Percentiles rank a stretch among this genome's conserved stretches.
Conservation (phyloP, 35 echinoderm and acorn worm species). For the Lytechinus variegatus region DNA sequence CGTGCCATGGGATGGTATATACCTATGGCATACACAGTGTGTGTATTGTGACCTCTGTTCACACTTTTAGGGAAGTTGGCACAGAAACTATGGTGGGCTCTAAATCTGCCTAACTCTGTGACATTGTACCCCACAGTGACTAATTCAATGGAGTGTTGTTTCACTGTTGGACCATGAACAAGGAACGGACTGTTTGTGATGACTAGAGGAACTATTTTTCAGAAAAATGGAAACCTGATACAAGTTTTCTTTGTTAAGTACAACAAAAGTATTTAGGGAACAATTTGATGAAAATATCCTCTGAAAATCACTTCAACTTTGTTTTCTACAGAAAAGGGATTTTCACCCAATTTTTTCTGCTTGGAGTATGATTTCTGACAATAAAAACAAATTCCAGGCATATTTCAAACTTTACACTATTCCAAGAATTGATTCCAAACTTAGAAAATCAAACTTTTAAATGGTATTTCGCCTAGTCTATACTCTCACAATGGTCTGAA, state of each 20-base stretch:
- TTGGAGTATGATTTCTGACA: not conserved
- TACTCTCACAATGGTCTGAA: not conserved
- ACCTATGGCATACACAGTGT: not conserved
- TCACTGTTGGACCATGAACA: not conserved
- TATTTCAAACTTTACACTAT: not conserved
- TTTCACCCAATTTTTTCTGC: not conserved
- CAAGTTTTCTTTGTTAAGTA: not conserved
- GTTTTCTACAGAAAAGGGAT: too few species aligned
- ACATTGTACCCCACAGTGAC: not conserved
- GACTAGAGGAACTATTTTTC: not conserved
- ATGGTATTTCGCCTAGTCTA: not conserved
- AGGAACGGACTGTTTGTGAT: not conserved
- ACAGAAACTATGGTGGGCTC: not conserved
- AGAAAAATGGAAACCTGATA: not conserved
- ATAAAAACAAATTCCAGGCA: not conserved
- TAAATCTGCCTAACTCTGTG: slow-evolving; percentile 2
- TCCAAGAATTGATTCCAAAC: not conserved
- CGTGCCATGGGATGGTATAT: not conserved
- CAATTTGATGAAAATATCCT: too few species aligned
- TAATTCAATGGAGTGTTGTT: not conserved
- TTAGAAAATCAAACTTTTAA: not conserved
- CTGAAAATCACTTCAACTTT: too few species aligned
- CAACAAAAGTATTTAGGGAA: too few species aligned
- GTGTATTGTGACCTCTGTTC: not conserved
- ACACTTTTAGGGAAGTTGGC: not conserved